Evolutionary conservation across 2,888 invertebrate genomes (phyloP), one percentile per base, ranked within the genome.

Genomic region (Monopis laevigella): DNA sequence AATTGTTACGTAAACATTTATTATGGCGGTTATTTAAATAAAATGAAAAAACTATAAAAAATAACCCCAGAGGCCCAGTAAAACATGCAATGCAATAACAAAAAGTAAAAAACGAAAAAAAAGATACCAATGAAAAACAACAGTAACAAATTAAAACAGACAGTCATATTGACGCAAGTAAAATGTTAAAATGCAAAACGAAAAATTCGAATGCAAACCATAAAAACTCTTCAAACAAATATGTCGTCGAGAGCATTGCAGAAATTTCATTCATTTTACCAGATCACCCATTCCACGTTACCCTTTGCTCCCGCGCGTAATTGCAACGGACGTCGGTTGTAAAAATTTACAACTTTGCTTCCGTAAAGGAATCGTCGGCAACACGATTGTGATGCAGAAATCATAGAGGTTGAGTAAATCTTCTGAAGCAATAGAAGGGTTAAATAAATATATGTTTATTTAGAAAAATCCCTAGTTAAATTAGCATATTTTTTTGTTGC

Each of bases 271-370:
- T 36, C 36, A 36, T 36, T 36, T 36, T 21, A 36, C 32, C 19
- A 19, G 36, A 36, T 21, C 19, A 21, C 36, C 36, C 36, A 36
- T 36, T 36, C 16, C 14, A 34, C 14, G 6, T 21, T 11, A 12
- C 21, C 36, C 26, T 26, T 39, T 11, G 16, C 12, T 13, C 60
- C 55, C 53, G 54, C 49, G 54, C 55, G 60, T 62, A 62, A 65
- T 64, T 62, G 62, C 62, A 48, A 51, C 50, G 62, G 62, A 53
- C 58, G 50, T 55, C 53, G 59, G 73, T 65, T 70, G 65, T 78
- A 77, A 78, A 77, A 73, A 67, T 78, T 77, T 72, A 78, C 74
- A 68, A 68, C 73, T 58, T 50, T 48, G 63, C 67, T 67, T 73
- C 74, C 72, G 68, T 57, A 53, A 55, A 54, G 59, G 55, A 57